Conservation (phyloP, 2,113 vertebrate species). For the Microcebus griseorufus region DNA sequence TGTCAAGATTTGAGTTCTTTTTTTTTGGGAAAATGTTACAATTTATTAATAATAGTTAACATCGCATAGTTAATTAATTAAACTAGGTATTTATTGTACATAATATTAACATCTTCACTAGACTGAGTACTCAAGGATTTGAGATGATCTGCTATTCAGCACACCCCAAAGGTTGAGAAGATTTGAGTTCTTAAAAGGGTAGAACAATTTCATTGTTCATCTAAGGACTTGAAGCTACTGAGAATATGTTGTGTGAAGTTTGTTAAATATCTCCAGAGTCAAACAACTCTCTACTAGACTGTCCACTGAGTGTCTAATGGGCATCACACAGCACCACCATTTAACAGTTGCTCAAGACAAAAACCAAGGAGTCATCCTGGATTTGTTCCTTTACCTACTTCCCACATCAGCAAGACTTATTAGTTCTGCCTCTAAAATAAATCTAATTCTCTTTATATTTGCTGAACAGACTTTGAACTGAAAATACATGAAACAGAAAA, state of each 20-base stretch:
- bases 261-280: background rate
- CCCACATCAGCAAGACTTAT: background rate
- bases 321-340: background rate
- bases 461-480: background rate
- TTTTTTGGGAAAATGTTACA: constrained; percentile 69
- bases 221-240: background rate
- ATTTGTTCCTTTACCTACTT: background rate
- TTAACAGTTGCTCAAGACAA: background rate
- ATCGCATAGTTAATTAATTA: constrained; percentile 72
- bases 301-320: background rate
- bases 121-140: constrained; percentile 41
- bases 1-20: background rate
- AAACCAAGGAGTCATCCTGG: background rate
- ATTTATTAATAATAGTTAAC: constrained; percentile 79
- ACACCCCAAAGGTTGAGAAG: background rate
- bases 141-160: background rate
- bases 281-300: background rate
- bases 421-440: background rate
- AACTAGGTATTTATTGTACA: constrained; percentile 64
- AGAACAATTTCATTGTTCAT: background rate
- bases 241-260: background rate
- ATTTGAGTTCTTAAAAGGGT: background rate
- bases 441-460: background rate
- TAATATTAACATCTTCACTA: constrained; percentile 47
- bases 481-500: background rate